Evolutionary conservation across 2,888 invertebrate genomes (phyloP).

Genomic region (Junonia oenone): DNA sequence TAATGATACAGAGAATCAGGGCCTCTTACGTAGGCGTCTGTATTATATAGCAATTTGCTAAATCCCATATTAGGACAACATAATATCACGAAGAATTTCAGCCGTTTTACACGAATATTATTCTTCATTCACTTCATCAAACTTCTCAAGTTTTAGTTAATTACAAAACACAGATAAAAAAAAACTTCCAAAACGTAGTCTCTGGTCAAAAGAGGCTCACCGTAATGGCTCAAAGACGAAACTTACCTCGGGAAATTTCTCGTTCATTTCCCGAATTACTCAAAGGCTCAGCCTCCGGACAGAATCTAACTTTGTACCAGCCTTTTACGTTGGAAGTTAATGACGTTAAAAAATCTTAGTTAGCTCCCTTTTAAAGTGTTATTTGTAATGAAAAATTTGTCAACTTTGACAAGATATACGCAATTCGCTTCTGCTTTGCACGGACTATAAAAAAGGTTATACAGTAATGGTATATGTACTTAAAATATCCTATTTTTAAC

Average conservation of each 20-base stretch:
- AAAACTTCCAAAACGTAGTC: neutral
- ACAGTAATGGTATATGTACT: too few relatives aligned
- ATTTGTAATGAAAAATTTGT: neutral
- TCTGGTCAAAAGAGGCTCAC: neutral
- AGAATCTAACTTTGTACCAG: constrained; percentile 1
- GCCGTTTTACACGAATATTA: too few relatives aligned
- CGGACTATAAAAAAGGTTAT: too few relatives aligned
- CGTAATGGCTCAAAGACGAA: constrained; percentile 9
- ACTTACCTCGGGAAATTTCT: constrained; percentile 11
- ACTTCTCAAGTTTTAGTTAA: neutral
- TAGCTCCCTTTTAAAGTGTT: neutral
- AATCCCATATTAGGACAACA: too few relatives aligned
- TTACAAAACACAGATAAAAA: neutral
- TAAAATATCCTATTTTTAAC: too few relatives aligned
- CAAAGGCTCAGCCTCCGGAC: constrained; percentile 1
- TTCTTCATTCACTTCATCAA: neutral
- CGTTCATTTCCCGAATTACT: constrained; percentile 17
- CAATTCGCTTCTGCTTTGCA: neutral
- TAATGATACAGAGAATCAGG: too few relatives aligned
- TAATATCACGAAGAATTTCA: too few relatives aligned
- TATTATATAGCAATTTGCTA: too few relatives aligned
- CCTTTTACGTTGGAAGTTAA: neutral
- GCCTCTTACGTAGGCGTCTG: too few relatives aligned
- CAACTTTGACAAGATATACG: neutral
- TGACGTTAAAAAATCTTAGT: neutral